These are phyloP conservation scores for Eupithecia vulgata DNA, from an alignment of 2,888 invertebrate genomes.

Conservation along the genomic window DNA sequence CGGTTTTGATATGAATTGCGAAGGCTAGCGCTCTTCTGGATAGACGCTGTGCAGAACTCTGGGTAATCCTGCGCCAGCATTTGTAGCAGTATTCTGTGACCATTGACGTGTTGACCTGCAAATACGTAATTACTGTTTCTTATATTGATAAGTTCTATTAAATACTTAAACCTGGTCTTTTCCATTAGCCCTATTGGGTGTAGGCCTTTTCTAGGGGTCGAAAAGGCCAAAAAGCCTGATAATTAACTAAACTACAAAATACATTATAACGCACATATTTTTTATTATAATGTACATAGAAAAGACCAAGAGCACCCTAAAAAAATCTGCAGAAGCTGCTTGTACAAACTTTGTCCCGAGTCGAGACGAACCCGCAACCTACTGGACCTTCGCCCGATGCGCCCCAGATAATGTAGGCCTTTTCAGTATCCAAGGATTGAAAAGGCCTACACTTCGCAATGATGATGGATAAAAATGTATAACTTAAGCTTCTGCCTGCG, in stretches of 20 bases:
- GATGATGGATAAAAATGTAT: background rate
- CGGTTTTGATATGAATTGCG: conserved; percentile 91
- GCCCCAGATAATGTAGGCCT: background rate
- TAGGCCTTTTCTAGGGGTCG: background rate
- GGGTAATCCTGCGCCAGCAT: conserved; percentile 87
- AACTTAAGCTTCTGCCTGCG: background rate
- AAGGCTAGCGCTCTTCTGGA: conserved; percentile 86
- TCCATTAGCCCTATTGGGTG: background rate
- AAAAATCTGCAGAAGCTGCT: no score
- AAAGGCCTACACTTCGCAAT: background rate
- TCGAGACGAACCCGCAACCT: no score
- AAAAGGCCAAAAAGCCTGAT: background rate
- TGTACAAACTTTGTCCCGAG: no score
- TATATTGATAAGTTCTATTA: no score
- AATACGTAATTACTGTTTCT: background rate
- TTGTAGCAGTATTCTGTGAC: conserved; percentile 89
- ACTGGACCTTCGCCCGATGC: no score
- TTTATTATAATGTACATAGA: no score
- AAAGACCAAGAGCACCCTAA: no score
- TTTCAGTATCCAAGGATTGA: background rate
- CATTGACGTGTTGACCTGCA: conserved; percentile 83
- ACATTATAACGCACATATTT: no score
- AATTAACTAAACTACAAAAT: no score
- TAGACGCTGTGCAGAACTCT: conserved; percentile 84
- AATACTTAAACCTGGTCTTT: background rate